Base-by-base conservation (phyloP, 2,888 invertebrate species). In the Agrenia bidenticulata region DNA sequence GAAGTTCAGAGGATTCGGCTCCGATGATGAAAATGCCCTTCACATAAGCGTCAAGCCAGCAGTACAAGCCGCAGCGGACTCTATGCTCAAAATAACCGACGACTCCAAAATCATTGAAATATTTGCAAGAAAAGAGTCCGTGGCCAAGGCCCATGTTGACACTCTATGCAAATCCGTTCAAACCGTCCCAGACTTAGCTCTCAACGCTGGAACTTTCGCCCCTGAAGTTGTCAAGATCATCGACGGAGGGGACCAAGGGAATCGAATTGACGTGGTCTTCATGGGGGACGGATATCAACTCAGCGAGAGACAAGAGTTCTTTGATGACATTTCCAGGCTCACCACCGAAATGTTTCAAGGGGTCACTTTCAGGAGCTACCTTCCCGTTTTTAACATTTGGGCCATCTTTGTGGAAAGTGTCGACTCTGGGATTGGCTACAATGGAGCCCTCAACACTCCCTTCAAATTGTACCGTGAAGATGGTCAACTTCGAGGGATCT, bases 371-470 rank as follows among this genome's bases (percentile, higher is more conserved):
- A 21, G 64, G 11, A 67, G 67, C 13, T 74, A 72, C 26, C 32
- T 74, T 1, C 74, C 74, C 0, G 45, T 74, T 9, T 74, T 74
- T 42, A 74, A 74, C 50, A 74, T 74, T 41, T 74, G 74, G 74
- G 74, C 74, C 2, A 67, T 74, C 67, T 70, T 55, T 27, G 68
- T 68, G 1, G 64, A 63, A 37, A 70, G 70, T 51, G 63, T 61
- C 7, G 74, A 74, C 15, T 72, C 74, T 41, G 74, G 74, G 27
- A 74, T 74, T 45, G 74, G 74, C 1, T 74, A 74, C 56, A 37
- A 69, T 49, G 73, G 70, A 19, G 53, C 73, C 1, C 67, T 68
- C 21, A 61, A 72, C 60, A 74, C 74, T 7, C 65, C 73, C 0
- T 74, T 73, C 24, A 21, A 45, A 15, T 49, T 74, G 0, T 73